phyloP scores from a whole-genome alignment of 2,797 vertebrate species.

The Rallus crepitans region DNA sequence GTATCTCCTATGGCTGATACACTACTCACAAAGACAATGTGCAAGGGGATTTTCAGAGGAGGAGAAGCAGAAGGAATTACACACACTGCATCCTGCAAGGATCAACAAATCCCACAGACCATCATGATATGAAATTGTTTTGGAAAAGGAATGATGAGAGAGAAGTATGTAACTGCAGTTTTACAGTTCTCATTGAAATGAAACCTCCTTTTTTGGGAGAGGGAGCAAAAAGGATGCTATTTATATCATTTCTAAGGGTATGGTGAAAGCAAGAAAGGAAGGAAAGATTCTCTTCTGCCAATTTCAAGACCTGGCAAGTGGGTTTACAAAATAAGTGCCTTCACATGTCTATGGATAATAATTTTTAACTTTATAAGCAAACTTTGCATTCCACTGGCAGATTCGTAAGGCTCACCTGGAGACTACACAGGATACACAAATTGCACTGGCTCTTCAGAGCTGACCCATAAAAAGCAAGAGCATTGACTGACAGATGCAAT shows the following conservation, averaged over 20 bases:
- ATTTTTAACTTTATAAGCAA: neutral
- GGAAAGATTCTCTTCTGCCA: neutral
- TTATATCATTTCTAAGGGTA: neutral
- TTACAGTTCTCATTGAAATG: neutral
- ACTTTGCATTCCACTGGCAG: neutral
- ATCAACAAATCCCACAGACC: neutral
- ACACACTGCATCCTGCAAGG: neutral
- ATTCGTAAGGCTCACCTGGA: neutral
- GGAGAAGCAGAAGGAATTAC: neutral
- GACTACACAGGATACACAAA: neutral
- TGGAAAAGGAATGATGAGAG: neutral
- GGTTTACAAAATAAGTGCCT: neutral
- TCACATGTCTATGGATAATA: neutral
- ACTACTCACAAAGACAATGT: fast-evolving
- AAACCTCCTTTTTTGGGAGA: neutral
- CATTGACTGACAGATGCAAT: neutral
- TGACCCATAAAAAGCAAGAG: constrained; percentile 12
- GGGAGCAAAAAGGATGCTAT: neutral
- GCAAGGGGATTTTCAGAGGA: neutral
- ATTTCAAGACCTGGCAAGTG: neutral
- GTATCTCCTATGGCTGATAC: neutral
- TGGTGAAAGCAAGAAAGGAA: neutral
- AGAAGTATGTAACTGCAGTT: neutral
- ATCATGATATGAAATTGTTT: neutral
- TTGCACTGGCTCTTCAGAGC: constrained; percentile 11